Base-by-base conservation (phyloP, 2,888 invertebrate species). In the Drosophila mimica region DNA sequence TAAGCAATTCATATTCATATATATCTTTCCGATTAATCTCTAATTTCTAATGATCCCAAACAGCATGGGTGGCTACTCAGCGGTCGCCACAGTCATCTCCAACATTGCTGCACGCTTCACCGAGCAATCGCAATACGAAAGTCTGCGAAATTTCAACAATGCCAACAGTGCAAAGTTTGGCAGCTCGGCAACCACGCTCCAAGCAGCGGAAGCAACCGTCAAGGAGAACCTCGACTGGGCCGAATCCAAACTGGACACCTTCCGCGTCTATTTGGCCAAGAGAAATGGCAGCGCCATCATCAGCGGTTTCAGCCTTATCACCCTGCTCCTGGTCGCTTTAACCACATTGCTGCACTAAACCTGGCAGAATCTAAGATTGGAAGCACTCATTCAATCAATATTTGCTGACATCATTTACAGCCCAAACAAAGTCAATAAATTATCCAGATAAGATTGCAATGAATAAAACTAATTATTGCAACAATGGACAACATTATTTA, bases 171-270 rank as follows among this genome's bases (percentile, higher is more conserved):
- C 15, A 13, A 82, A 91, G 30, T 92, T 93, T 20, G 92, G 91
- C 17, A 75, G 62, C 20, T 86, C 92, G 0, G 70, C 74, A 0
- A 43, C 69, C 1, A 92, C 90, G 4, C 63, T 93, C 40, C 61
- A 73, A 11, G 69, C 72, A 4, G 92, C 93, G 0, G 84, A 91
- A 20, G 74, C 40, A 4, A 83, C 83, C 5, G 92, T 92, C 0
- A 48, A 69, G 1, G 90, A 91, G 46, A 93, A 94, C 67, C 64
- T 93, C 0, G 57, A 53, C 1, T 94, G 93, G 94, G 81, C 91
- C 15, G 54, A 72, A 0, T 38, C 61, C 3, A 86, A 89, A 28
- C 66, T 93, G 67, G 79, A 62, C 6, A 54, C 76, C 11, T 84
- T 93, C 70, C 81, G 75, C n/a, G 64, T 15, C 1, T 91, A 89